Conservation (phyloP, 1,140 invertebrate species). For the Popillia japonica region DNA sequence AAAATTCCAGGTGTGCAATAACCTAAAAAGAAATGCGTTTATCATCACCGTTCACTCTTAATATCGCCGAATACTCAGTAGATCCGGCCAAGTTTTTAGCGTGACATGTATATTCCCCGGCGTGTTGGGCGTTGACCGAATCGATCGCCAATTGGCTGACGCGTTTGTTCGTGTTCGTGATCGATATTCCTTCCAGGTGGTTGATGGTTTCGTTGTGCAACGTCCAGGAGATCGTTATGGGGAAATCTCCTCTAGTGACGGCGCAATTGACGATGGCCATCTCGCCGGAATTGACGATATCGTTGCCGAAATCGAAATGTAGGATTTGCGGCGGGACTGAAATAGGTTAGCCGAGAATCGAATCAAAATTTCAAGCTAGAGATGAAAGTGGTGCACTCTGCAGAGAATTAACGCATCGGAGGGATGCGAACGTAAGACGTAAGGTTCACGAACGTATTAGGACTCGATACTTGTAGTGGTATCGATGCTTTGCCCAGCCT, state of each 20-base stretch:
- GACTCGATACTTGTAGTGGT: no score
- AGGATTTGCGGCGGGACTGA: slow-evolving; percentile 63
- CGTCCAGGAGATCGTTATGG: slow-evolving; percentile 76
- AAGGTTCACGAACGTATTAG: no score
- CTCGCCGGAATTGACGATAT: slow-evolving; percentile 75
- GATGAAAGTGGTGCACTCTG: slow-evolving; percentile 17
- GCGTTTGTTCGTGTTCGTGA: slow-evolving; percentile 63
- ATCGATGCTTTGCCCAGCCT: no score
- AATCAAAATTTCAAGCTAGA: no score
- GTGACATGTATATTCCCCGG: slow-evolving; percentile 69
- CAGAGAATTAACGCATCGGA: neutral
- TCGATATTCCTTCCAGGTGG: slow-evolving; percentile 55
- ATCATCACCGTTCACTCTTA: slow-evolving; percentile 72
- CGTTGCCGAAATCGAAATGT: slow-evolving; percentile 65
- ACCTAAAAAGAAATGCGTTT: neutral
- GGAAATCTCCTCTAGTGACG: slow-evolving; percentile 79
- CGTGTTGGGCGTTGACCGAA: slow-evolving; percentile 62
- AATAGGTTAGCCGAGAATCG: neutral
- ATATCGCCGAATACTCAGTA: slow-evolving; percentile 60
- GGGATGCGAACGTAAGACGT: no score
- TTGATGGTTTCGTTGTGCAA: slow-evolving; percentile 63
- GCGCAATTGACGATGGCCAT: slow-evolving; percentile 75
- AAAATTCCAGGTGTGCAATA: neutral
- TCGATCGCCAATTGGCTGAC: slow-evolving; percentile 69
- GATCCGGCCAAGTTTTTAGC: slow-evolving; percentile 65